Evolutionary conservation across 2,888 invertebrate species (phyloP), one percentile per base, ranked within the genome.

Genomic region (Chloromyia formosa): DNA sequence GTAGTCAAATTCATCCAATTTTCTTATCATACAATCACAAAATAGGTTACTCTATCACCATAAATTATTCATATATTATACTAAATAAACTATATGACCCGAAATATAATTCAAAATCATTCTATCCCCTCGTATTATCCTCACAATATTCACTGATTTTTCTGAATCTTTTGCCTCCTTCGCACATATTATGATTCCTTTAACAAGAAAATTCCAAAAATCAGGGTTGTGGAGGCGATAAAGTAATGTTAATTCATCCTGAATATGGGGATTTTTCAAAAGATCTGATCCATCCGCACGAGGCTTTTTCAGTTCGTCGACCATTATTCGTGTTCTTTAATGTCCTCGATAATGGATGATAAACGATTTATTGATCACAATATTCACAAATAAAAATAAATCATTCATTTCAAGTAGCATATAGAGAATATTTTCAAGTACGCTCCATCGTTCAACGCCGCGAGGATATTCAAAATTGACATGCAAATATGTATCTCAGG

Each of bases 281-380:
- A 61, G 35, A 12, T n/a, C 10, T 27, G 16, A 14, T 62, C 4
- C 40, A 40, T 62, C 23, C 62, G 16, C 40, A 10, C 22, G 4
- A 16, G 7, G 5, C 56, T 56, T 18, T 10, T 20, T 20, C 22
- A n/a, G 18, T 20, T 20, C 10, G 10, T 10, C 16, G 10, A 35
- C 62, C 35, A 62, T 62, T 62, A 62, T 62, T 10, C 40, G 27
- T 40, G 16, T 23, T 53, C 68, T 54, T 69, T 49, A 69, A 69
- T 69, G 68, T 69, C 54, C 53, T 58, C 58, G 16, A 23, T 58
- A 18, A 61, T 61, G 23, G 73, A 73, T 75, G 74, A 75, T 74
- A 75, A 75, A 75, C 73, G 69, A 45, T 75, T 75, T 75, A 75
- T 75, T 75, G 75, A 75, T 74, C 27, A 35, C 27, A 35, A 75